A percentile compares a stretch with the other conserved stretches of the same genome.
phyloP scores from a whole-genome alignment of 2,888 invertebrate genomes.

The Pristionchus arcanus region DNA sequence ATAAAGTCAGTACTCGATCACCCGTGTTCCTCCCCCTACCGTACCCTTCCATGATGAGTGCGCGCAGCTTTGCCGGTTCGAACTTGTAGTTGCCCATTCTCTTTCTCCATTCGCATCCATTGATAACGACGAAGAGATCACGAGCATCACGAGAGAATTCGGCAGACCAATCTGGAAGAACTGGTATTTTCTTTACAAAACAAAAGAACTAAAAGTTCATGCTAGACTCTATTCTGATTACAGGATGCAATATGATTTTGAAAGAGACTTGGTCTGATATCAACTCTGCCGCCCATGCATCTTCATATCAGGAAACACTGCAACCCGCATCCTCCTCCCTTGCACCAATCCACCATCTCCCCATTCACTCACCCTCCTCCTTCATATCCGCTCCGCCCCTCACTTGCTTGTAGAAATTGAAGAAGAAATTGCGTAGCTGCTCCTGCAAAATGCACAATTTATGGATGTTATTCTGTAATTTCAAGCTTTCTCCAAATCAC shows the following conservation, averaged over 20 bases:
- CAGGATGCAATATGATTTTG: too few species aligned
- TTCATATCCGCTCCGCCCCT: conserved; percentile 48
- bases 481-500: not conserved
- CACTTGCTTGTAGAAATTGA: conserved; percentile 69
- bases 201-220: too few species aligned
- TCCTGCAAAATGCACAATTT: not conserved
- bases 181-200: too few species aligned
- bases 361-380: conserved; percentile 13
- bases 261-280: too few species aligned
- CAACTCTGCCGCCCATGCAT: not conserved
- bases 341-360: not conserved
- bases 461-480: not conserved
- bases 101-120: conserved; percentile 73
- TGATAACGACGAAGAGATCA: conserved; percentile 72
- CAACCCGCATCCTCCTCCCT: not conserved
- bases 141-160: conserved; percentile 66
- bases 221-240: too few species aligned
- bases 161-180: not conserved
- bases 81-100: conserved; percentile 64
- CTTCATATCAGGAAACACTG: not conserved
- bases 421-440: conserved; percentile 65
- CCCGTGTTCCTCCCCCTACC: not conserved
- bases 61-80: conserved; percentile 61
- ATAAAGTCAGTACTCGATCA: not conserved
- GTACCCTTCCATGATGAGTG: conserved; percentile 68